phyloP scores from a whole-genome alignment of 2,888 invertebrate genomes.

The Odontocolon sp. region DNA sequence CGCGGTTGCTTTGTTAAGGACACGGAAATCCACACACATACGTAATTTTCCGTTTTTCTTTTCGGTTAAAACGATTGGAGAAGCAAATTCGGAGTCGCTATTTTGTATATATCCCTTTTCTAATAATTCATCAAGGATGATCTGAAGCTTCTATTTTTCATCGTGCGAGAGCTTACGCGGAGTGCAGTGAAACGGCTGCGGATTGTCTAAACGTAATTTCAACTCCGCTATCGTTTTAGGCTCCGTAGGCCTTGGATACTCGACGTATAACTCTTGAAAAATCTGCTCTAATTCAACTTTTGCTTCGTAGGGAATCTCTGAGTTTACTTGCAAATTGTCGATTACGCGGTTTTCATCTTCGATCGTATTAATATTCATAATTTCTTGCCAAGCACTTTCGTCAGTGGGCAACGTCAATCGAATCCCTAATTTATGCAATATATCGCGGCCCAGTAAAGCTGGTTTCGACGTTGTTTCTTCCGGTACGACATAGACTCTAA shows the following conservation, averaged over 20 bases:
- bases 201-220: constrained; percentile 26
- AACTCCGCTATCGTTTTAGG: constrained; percentile 25
- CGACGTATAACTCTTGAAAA: constrained; percentile 28
- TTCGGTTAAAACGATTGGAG: constrained; percentile 52
- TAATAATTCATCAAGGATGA: constrained; percentile 55
- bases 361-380: constrained; percentile 21
- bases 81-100: constrained; percentile 55
- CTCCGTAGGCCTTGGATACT: constrained; percentile 16
- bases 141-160: constrained; percentile 53
- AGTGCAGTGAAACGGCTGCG: constrained; percentile 32
- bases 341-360: constrained; percentile 3
- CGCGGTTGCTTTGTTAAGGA: constrained; percentile 56
- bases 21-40: constrained; percentile 57
- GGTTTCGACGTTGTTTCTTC: constrained; percentile 45
- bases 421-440: constrained; percentile 33
- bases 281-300: constrained; percentile 15
- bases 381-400: constrained; percentile 4
- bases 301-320: constrained; percentile 16
- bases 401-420: constrained; percentile 19
- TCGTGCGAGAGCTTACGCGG: constrained; percentile 55
- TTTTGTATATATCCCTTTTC: constrained; percentile 38
- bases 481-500: constrained; percentile 47
- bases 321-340: constrained; percentile 10
- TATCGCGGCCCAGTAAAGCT: constrained; percentile 40
- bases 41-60: constrained; percentile 49